Conservation (phyloP, 2,797 vertebrate species). For the Rallus crepitans region DNA sequence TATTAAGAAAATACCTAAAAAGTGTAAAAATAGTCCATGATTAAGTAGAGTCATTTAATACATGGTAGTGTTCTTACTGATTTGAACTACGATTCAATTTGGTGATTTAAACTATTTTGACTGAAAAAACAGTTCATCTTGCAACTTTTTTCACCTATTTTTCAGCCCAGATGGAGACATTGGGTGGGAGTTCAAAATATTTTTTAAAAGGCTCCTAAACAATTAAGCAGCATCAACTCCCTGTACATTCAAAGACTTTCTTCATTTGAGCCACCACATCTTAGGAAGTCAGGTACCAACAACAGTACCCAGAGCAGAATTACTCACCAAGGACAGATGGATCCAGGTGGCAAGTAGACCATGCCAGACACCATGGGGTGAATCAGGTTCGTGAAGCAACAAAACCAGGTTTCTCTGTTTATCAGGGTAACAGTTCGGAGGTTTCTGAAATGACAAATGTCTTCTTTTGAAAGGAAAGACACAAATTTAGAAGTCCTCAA, state of each 20-base stretch:
- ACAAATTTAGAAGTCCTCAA: background rate
- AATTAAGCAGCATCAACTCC: background rate
- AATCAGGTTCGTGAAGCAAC: background rate
- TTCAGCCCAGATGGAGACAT: background rate
- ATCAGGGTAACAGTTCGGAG: background rate
- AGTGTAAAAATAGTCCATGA: background rate
- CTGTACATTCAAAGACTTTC: background rate
- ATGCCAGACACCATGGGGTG: background rate
- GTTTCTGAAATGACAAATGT: background rate
- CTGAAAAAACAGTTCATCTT: background rate
- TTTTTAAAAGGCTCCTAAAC: background rate
- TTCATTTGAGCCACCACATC: background rate
- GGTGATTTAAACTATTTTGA: background rate
- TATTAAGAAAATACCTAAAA: background rate
- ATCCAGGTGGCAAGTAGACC: constrained; percentile 25
- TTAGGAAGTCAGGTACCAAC: background rate
- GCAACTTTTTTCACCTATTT: background rate
- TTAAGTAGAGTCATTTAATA: background rate
- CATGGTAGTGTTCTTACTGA: background rate
- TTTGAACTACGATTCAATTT: background rate
- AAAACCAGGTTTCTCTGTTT: background rate
- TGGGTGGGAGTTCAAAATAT: background rate
- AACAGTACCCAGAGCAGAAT: background rate
- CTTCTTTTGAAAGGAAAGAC: background rate
- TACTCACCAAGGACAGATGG: constrained; percentile 43